phyloP scores from a whole-genome alignment of 2,888 invertebrate species.

The Lasioglossum figueresi region DNA sequence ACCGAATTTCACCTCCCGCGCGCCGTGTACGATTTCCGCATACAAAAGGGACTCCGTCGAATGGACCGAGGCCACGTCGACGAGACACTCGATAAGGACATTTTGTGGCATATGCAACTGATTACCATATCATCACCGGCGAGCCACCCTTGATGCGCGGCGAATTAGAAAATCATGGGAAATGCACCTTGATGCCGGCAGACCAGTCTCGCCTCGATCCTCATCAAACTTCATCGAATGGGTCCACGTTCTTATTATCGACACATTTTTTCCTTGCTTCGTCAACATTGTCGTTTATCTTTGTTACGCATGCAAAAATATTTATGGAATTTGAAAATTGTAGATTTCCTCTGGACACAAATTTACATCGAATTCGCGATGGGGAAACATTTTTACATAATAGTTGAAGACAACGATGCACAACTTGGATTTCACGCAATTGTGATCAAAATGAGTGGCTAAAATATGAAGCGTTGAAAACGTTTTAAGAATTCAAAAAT shows the following conservation, averaged over 20 bases:
- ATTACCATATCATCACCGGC: slow-evolving; percentile 35
- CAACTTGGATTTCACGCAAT: not conserved
- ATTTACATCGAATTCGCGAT: not conserved
- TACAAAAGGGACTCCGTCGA: slow-evolving; percentile 71
- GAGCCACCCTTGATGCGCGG: not conserved
- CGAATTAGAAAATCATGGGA: slow-evolving; percentile 5
- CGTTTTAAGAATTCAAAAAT: too few relatives aligned
- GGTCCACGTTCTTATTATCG: not conserved
- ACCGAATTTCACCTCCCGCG: slow-evolving; percentile 66
- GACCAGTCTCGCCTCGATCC: not conserved
- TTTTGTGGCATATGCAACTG: slow-evolving; percentile 50
- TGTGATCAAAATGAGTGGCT: not conserved
- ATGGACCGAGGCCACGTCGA: slow-evolving; percentile 44
- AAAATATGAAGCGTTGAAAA: not conserved
- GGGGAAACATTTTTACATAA: not conserved
- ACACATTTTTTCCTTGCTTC: not conserved
- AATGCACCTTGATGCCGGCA: not conserved
- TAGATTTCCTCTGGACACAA: not conserved
- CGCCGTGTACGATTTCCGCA: slow-evolving; percentile 71
- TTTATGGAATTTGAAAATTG: not conserved
- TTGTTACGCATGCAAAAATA: not conserved
- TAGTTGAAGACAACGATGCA: too few relatives aligned
- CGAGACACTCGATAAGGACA: slow-evolving; percentile 62
- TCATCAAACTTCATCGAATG: not conserved
- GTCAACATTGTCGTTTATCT: not conserved